Evolutionary conservation across 2,888 invertebrate genomes (phyloP), one percentile per base, ranked within the genome.

Genomic region (Thumatha senex): DNA sequence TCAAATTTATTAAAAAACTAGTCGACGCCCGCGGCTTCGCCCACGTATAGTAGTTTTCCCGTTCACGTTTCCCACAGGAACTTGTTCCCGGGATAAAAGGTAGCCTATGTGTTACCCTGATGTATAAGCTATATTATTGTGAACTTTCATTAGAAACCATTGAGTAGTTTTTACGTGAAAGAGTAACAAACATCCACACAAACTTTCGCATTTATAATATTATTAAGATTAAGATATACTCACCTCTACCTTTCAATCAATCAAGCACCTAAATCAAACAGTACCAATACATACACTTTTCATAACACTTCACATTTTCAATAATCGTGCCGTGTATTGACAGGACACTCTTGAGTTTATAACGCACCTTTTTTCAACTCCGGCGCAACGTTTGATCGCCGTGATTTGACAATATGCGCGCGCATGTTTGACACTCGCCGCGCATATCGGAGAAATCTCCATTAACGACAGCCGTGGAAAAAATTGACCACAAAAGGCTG

Each of bases 391-490:
- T 89, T 88, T 89, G 89, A 89, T 86, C 84, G 66, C 72, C 61
- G 79, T 89, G 89, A 89, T 84, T 86, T 86, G 89, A 89, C 89
- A 86, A 72, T 77, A 82, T 74, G 72, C 72, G 67, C 72, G 68
- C 62, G 72, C 73, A 72, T 74, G 80, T 82, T 85, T 85, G 86
- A 86, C 86, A 86, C 76, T 68, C 76, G 71, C 75, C 76, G 76
- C 78, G 65, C 72, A 71, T 82, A 84, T 83, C 84, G 70, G 76
- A 84, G 77, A 85, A 84, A 85, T 86, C 82, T 86, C 86, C 86
- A 88, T 88, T 86, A 89, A 84, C 81, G 84, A 86, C 86, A 86
- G 80, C 74, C 78, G 78, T 76, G 78, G 80, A 84, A 84, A 85
- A 87, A 84, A 81, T 75, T 85, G 71, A 81, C 80, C 78, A 86